Percentiles rank a stretch among this genome's conserved stretches.
Evolutionary conservation across 2,888 invertebrate genomes (phyloP).

Genomic region (Mimachlamys varia): DNA sequence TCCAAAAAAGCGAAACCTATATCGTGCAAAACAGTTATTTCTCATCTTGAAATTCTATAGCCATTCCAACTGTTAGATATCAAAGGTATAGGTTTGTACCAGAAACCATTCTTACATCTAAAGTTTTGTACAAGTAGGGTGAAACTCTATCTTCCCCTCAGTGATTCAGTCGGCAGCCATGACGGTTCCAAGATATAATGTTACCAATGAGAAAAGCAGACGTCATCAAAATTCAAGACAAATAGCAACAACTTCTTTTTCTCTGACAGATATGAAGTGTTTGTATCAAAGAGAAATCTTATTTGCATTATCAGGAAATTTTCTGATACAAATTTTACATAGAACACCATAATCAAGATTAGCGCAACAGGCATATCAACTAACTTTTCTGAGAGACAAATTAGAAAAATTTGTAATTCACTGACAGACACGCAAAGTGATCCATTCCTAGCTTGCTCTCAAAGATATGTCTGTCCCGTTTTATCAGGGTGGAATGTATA

Average conservation of each 20-base stretch:
- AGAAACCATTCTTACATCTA: neutral
- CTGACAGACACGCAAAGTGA: neutral
- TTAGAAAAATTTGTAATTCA: neutral
- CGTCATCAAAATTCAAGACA: slow-evolving; percentile 13
- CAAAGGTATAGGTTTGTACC: neutral
- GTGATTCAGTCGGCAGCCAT: neutral
- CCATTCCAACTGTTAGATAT: neutral
- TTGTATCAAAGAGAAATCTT: neutral
- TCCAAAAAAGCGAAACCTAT: neutral
- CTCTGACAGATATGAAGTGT: neutral
- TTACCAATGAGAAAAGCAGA: slow-evolving; percentile 12
- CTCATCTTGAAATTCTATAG: slow-evolving; percentile 3
- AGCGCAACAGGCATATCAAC: neutral
- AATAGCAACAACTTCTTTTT: neutral
- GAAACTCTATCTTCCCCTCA: neutral
- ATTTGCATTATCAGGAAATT: neutral
- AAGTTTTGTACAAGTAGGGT: neutral
- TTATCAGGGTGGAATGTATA: slow-evolving; percentile 13
- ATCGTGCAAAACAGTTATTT: neutral
- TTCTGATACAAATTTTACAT: neutral
- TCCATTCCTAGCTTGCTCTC: neutral
- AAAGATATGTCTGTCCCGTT: neutral
- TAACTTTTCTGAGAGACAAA: neutral
- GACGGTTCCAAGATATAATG: neutral
- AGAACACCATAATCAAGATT: neutral